phyloP scores from a whole-genome alignment of 2,888 invertebrate genomes.

The Salpingus planirostris region DNA sequence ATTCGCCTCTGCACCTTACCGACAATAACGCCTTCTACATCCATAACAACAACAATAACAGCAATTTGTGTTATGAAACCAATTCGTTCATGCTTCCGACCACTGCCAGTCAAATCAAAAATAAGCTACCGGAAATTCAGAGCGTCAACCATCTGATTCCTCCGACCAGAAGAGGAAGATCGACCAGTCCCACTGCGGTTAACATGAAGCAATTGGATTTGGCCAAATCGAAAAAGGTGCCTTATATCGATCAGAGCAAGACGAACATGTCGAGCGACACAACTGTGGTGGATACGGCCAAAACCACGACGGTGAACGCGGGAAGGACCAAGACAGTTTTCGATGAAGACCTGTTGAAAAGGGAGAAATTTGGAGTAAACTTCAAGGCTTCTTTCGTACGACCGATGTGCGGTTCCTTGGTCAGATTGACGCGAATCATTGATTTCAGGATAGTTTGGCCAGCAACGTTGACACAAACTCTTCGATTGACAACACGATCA shows the following conservation, averaged over 20 bases:
- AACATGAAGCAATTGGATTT: constrained; percentile 4
- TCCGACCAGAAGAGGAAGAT: constrained; percentile 28
- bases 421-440: too few species aligned
- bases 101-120: constrained; percentile 33
- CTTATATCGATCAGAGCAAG: constrained; percentile 25
- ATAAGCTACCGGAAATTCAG: constrained; percentile 27
- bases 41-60: too few species aligned
- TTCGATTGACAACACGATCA: constrained; percentile 13
- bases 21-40: too few species aligned
- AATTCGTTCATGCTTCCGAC: constrained; percentile 36
- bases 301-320: not conserved
- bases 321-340: constrained; percentile 1
- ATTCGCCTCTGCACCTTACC: too few species aligned
- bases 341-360: constrained; percentile 4
- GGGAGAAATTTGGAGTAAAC: too few species aligned
- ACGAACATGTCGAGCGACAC: constrained; percentile 6
- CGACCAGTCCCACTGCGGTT: constrained; percentile 25
- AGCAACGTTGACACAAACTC: constrained; percentile 2
- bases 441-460: constrained; percentile 1
- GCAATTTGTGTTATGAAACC: constrained; percentile 1
- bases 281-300: constrained; percentile 4
- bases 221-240: constrained; percentile 18
- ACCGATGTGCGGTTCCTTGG: too few species aligned
- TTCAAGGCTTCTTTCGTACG: too few species aligned
- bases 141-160: constrained; percentile 25